Base-by-base conservation (phyloP, 1,140 invertebrate genomes). In the Mamestra configurata region DNA sequence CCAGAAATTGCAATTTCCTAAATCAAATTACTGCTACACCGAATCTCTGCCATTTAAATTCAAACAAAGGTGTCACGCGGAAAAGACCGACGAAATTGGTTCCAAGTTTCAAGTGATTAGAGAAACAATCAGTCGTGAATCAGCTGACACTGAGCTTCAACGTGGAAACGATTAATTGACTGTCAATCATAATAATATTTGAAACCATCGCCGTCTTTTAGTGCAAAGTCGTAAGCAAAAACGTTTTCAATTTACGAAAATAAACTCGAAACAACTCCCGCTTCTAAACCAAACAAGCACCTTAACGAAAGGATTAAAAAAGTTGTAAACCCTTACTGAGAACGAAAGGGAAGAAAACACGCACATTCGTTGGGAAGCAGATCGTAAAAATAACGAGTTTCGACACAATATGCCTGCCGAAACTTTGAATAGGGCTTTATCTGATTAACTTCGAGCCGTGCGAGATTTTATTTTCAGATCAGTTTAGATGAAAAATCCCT, bases 311-410 rank as follows among this genome's bases (percentile, higher is more conserved):
- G 66, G 66, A 70, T 70, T 70, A 70, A 70, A 70, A 49, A 70
- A 70, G 40, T 70, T 70, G 40, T 70, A 49, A 70, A 70, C 66
- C 66, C 66, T 49, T 10, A 43, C 27, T 8, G 66, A 24, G 66
- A 13, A 68, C 24, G 37, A 18, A 20, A 46, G 13, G 22, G 40
- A 61, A 37, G 66, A 70, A 49, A 70, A 49, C 70, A 55, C 70
- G 66, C 66, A 72, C 70, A 55, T 72, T 72, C 70, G 70, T 8
- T 13, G 70, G 46, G 22, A 40, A 37, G 24, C 70, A 20, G 70
- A 51, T 72, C 70, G 70, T 72, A 72, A 72, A 72, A 53, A 55
- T 72, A 72, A 72, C 70, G 70, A 72, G 70, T 72, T 72, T 72
- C 70, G 46, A 55, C 70, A 55, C 70, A 72, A 72, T 55, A 72